Evolutionary conservation across 2,888 invertebrate genomes (phyloP).

Genomic region (Diaprepes abbreviatus): DNA sequence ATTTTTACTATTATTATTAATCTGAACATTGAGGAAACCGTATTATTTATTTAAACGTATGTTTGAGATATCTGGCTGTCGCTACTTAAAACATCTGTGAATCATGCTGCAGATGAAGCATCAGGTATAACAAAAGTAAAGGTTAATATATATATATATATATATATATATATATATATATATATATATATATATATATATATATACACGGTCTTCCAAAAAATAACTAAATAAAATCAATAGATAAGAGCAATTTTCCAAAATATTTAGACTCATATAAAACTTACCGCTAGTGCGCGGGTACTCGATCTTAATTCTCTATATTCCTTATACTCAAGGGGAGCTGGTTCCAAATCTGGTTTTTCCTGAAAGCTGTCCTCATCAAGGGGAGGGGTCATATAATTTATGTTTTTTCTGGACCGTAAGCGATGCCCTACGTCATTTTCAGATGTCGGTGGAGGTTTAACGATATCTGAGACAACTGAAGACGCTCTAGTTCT

Average conservation of each 20-base stretch:
- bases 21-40: no score
- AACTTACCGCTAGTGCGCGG: constrained; percentile 60
- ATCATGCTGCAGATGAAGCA: no score
- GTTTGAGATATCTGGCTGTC: no score
- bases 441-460: constrained; percentile 10
- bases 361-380: constrained; percentile 63
- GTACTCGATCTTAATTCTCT: constrained; percentile 62
- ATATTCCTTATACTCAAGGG: constrained; percentile 55
- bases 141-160: neutral
- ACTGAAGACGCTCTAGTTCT: constrained; percentile 50
- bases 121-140: no score
- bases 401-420: constrained; percentile 64
- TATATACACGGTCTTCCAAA: no score
- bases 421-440: constrained; percentile 63
- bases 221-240: no score
- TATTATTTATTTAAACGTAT: no score
- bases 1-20: no score
- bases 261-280: no score
- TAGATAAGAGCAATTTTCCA: no score
- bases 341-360: constrained; percentile 55
- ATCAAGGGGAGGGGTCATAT: constrained; percentile 65
- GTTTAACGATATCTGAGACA: constrained; percentile 45
- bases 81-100: no score
- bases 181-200: no score
- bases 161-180: neutral